Percentiles rank a stretch among this genome's conserved stretches.
These are phyloP conservation scores for Haemorhous mexicanus DNA, from an alignment of 2,113 vertebrate genomes.

Conservation along the genomic window DNA sequence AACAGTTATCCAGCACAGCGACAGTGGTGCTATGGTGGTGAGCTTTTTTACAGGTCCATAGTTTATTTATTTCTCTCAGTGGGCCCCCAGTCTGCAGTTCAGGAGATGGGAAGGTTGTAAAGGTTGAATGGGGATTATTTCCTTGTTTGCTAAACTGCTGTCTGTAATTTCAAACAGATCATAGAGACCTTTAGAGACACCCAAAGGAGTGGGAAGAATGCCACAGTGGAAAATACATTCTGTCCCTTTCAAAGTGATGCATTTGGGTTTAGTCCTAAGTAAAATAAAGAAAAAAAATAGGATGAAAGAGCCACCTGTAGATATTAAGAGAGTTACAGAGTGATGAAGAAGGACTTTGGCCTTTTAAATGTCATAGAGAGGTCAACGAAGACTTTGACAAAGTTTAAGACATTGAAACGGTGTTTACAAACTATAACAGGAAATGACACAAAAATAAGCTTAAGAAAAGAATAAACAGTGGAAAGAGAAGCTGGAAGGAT, in stretches of 20 bases:
- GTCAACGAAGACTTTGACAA: neutral
- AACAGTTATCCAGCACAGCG: neutral
- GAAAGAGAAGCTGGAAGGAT: neutral
- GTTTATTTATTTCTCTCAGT: neutral
- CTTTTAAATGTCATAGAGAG: neutral
- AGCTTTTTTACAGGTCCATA: neutral
- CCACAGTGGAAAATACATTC: neutral
- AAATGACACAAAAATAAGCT: neutral
- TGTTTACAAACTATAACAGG: neutral
- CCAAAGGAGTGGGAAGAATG: neutral
- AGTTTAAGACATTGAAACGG: neutral
- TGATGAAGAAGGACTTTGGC: neutral
- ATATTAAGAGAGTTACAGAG: neutral
- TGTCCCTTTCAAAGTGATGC: neutral
- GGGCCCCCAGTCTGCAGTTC: neutral
- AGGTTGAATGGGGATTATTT: neutral
- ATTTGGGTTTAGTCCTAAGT: neutral
- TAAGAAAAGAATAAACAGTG: neutral
- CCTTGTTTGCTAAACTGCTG: neutral
- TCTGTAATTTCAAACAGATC: neutral
- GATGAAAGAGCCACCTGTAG: neutral
- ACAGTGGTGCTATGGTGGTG: neutral
- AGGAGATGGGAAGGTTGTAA: neutral
- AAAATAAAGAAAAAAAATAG: neutral
- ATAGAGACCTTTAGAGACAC: neutral